These are phyloP conservation scores for Anguilla japonica DNA, from an alignment of 2,113 vertebrate genomes.

Conservation along the genomic window DNA sequence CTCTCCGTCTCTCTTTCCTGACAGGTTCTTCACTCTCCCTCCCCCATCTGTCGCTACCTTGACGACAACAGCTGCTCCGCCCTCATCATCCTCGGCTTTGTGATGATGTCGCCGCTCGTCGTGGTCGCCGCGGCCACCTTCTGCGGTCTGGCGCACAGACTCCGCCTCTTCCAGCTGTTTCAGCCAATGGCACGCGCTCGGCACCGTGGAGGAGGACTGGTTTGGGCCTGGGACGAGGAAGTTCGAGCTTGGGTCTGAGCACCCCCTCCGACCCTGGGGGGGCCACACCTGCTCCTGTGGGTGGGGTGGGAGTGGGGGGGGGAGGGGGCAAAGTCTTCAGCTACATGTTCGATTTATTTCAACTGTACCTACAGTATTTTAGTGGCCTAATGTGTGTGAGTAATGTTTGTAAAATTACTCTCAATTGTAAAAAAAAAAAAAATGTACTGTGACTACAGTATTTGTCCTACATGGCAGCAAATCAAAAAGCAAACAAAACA, in stretches of 20 bases:
- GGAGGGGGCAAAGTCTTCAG: neutral
- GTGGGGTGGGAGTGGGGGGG: neutral
- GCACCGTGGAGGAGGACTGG: conserved; percentile 67
- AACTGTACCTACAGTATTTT: neutral
- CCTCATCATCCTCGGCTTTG: conserved; percentile 88
- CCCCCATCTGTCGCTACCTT: conserved; percentile 80
- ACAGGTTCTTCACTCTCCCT: conserved; percentile 77
- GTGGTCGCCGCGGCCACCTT: conserved; percentile 83
- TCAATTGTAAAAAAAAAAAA: neutral
- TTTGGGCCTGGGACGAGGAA: conserved; percentile 61
- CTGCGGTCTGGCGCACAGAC: conserved; percentile 76
- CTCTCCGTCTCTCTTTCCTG: neutral
- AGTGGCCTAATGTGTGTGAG: neutral
- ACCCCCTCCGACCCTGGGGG: neutral
- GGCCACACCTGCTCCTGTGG: neutral
- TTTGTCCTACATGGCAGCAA: too few species aligned
- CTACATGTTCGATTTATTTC: neutral
- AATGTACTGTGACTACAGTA: neutral
- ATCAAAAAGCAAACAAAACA: too few species aligned
- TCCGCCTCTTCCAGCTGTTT: conserved; percentile 75
- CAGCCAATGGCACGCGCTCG: conserved; percentile 66
- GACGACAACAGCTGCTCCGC: conserved; percentile 90
- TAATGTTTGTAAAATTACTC: neutral
- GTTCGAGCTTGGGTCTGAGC: conserved; percentile 78
- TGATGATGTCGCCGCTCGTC: conserved; percentile 89